These are phyloP conservation scores for Drosophila paracracens DNA, from an alignment of 2,888 invertebrate genomes.

Conservation along the genomic window DNA sequence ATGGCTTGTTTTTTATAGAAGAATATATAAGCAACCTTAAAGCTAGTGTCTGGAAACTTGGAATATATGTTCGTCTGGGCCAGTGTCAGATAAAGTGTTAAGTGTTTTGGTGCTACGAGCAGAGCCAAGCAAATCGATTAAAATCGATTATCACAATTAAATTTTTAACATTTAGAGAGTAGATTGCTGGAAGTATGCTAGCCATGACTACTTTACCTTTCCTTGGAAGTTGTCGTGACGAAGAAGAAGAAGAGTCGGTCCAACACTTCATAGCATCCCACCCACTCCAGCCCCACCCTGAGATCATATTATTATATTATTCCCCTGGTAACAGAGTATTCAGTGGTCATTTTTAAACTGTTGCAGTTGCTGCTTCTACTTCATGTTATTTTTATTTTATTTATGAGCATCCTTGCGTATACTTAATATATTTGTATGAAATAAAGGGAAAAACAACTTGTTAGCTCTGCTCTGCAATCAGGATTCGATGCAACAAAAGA, in stretches of 20 bases:
- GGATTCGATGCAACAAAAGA: not conserved
- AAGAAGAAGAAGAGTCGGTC: no score
- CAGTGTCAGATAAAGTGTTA: not conserved
- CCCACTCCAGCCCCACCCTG: not conserved
- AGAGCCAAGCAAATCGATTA: not conserved
- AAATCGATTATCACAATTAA: not conserved
- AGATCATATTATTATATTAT: not conserved
- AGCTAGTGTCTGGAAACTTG: not conserved
- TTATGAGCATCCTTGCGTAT: constrained; percentile 24
- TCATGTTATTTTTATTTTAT: not conserved
- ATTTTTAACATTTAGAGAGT: no score
- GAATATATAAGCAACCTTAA: not conserved
- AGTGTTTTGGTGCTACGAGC: not conserved
- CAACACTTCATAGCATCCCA: no score
- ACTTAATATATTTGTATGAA: constrained; percentile 5
- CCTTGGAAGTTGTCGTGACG: no score
- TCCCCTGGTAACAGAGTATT: not conserved
- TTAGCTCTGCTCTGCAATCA: constrained; percentile 13
- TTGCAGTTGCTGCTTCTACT: not conserved
- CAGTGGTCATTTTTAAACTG: not conserved
- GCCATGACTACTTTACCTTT: no score
- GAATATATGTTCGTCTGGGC: not conserved
- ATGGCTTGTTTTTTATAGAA: not conserved
- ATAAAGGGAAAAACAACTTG: not conserved
- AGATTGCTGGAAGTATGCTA: no score